Base-by-base conservation (phyloP, 2,888 invertebrate species). In the Drosophila bunnanda region DNA sequence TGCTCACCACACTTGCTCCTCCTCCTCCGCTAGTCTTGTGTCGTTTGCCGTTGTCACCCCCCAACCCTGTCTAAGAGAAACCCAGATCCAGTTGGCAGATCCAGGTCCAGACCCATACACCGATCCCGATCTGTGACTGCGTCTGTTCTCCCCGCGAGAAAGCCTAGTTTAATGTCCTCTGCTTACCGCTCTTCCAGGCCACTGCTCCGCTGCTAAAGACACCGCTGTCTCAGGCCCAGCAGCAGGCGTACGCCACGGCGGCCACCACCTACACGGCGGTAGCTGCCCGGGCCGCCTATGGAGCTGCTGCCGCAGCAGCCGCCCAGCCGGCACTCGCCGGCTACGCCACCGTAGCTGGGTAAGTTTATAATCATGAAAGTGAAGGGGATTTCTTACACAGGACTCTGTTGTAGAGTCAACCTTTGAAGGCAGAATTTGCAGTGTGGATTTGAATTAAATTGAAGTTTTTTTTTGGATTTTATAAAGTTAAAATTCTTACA, bases 261-360 rank as follows among this genome's bases (percentile, higher is more conserved):
- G 97, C 97, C 86, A 97, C 96, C 64, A 96, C 96, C 78, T 97
- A 97, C 93, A 96, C 97, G 91, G 96, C 96, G 75, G 97, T 96
- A 38, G 97, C 97, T 80, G 96, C 96, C 79, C 94, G 96, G 82
- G 97, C 96, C 79, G 97, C 96, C 80, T 96, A 96, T 88, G 95
- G 95, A 84, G 96, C 96, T 72, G 95, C 94, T 80, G 96, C 96
- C 72, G 95, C 94, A 76, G 94, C 95, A 78, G 94, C 92, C 77
- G 89, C 92, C 71, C 93, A 92, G 76, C 92, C 92, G 64, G 83
- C 92, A 78, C 96, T 96, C 79, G 95, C 96, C 82, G 96, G 96
- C 90, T 95, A 95, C 91, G 95, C 95, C 86, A 94, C 95, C 83
- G 95, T 95, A 77, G 95, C 95, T 76, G 95, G 95, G 94, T 94